Conservation (phyloP, 2,113 vertebrate species). For the Colius striatus region DNA sequence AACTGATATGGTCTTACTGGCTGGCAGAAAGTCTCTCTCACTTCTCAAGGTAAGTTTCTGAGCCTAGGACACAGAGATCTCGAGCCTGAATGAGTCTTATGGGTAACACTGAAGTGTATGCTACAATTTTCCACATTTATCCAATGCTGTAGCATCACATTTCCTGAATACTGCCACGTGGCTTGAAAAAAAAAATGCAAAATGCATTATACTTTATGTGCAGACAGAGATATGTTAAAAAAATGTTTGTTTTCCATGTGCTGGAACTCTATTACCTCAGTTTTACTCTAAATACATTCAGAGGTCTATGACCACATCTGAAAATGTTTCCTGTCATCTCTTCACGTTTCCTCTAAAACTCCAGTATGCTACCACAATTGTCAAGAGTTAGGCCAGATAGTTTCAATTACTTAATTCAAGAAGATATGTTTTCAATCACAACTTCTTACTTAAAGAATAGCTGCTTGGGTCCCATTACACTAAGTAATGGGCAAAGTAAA, state of each 20-base stretch:
- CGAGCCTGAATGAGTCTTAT: neutral
- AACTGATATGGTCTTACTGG: neutral
- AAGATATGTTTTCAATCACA: conserved; percentile 58
- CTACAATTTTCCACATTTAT: neutral
- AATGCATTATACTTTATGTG: neutral
- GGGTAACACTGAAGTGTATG: neutral
- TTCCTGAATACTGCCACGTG: neutral
- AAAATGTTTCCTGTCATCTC: conserved; percentile 39
- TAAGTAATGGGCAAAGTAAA: too few species aligned
- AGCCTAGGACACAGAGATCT: neutral
- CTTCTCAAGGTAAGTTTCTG: neutral
- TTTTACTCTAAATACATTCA: conserved; percentile 2
- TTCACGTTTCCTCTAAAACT: conserved; percentile 44
- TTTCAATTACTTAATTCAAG: conserved; percentile 62
- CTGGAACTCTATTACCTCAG: neutral
- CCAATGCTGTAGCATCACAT: neutral
- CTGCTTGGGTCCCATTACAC: conserved; percentile 20
- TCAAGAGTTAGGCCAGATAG: conserved; percentile 46
- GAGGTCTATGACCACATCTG: conserved; percentile 9
- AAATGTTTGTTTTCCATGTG: neutral
- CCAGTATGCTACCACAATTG: conserved; percentile 9
- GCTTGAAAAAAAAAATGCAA: neutral
- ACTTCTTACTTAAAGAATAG: conserved; percentile 12
- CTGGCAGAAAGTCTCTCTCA: neutral
- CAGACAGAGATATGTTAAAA: neutral